phyloP scores from a whole-genome alignment of 2,797 vertebrate genomes.

The Anniella stebbinsi region DNA sequence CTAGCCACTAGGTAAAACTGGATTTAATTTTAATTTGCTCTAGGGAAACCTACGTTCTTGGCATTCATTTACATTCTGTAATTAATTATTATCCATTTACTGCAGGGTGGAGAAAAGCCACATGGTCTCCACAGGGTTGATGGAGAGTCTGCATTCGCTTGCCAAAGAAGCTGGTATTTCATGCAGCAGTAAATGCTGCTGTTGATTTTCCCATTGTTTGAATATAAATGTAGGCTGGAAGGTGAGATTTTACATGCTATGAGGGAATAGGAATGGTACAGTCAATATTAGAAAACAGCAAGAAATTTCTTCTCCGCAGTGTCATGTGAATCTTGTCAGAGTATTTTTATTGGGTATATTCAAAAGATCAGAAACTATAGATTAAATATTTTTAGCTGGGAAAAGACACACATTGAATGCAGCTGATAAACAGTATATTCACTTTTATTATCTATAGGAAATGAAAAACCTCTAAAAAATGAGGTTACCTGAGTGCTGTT shows the following conservation, averaged over 20 bases:
- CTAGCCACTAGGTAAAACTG: background rate
- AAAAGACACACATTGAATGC: background rate
- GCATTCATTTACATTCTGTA: background rate
- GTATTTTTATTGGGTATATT: background rate
- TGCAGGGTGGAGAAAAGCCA: background rate
- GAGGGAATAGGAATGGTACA: background rate
- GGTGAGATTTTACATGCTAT: background rate
- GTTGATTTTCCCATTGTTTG: slow-evolving; percentile 8
- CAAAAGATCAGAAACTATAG: background rate
- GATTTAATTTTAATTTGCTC: slow-evolving; percentile 14
- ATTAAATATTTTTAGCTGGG: background rate
- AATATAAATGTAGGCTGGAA: background rate
- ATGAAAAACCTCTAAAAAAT: slow-evolving; percentile 23
- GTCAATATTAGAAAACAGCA: background rate
- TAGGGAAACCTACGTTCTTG: slow-evolving; percentile 23
- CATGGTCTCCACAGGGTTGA: background rate
- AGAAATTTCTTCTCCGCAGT: background rate
- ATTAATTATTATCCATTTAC: slow-evolving; percentile 47
- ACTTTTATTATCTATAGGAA: slow-evolving; percentile 7
- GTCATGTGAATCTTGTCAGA: background rate
- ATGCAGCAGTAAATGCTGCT: slow-evolving; percentile 1
- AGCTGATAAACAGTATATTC: background rate
- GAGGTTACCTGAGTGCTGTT: background rate
- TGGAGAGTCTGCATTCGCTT: slow-evolving; percentile 17
- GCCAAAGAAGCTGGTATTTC: slow-evolving; percentile 9